Evolutionary conservation across 2,113 vertebrate species (phyloP).

Genomic region (Thunnus thynnus): DNA sequence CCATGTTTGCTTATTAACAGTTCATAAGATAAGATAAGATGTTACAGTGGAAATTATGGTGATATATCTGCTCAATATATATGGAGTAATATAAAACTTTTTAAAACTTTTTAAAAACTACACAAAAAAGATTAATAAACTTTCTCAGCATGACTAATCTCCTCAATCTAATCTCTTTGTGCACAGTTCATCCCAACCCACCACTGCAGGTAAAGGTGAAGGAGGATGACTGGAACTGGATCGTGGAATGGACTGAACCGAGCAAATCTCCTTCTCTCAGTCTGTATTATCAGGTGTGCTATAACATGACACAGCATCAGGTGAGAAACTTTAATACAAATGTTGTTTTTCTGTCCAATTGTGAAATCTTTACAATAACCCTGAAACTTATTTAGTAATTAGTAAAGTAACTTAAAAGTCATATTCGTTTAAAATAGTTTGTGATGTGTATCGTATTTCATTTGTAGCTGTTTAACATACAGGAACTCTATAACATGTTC

Average conservation of each 20-base stretch:
- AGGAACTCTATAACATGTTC: neutral
- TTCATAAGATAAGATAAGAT: neutral
- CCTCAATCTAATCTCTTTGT: neutral
- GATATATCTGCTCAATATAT: neutral
- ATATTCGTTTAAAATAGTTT: no score
- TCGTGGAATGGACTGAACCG: conserved; percentile 65
- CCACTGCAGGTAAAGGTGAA: conserved; percentile 55
- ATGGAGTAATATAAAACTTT: no score
- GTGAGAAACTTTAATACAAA: conserved; percentile 34
- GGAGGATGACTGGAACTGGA: conserved; percentile 43
- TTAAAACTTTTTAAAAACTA: neutral
- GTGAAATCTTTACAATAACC: no score
- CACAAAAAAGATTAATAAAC: neutral
- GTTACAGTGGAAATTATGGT: neutral
- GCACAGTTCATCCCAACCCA: conserved; percentile 68
- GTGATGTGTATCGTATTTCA: no score
- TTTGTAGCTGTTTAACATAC: neutral
- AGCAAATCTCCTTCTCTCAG: accelerated
- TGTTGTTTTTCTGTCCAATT: no score
- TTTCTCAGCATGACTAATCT: neutral
- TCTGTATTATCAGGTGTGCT: conserved; percentile 67
- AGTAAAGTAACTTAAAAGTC: no score
- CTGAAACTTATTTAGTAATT: no score
- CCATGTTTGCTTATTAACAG: neutral
- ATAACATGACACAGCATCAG: conserved; percentile 54